Conservation (phyloP, 2,888 invertebrate genomes). For the Aleiodes leptofemur region DNA sequence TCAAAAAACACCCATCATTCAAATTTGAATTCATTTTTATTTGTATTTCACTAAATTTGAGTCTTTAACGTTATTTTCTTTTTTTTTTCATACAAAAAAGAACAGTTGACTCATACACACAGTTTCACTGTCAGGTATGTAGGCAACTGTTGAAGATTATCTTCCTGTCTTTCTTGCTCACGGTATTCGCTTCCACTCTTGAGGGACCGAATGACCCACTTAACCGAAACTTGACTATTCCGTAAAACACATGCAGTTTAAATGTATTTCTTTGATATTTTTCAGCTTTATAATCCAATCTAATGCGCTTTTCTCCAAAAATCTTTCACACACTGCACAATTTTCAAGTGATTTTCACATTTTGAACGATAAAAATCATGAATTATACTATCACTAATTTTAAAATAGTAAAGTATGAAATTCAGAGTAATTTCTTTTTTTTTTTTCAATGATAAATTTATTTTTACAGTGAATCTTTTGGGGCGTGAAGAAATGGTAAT, state of each 20-base stretch:
- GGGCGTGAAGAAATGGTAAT: slow-evolving; percentile 13
- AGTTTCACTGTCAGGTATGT: slow-evolving; percentile 9
- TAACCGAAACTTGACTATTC: slow-evolving; percentile 52
- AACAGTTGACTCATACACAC: slow-evolving; percentile 19
- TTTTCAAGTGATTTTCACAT: too few species aligned
- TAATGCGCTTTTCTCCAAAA: too few species aligned
- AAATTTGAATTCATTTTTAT: slow-evolving; percentile 50
- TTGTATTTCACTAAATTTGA: slow-evolving; percentile 21
- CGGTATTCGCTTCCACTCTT: slow-evolving; percentile 12
- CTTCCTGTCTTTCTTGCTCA: slow-evolving; percentile 42
- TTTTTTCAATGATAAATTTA: background rate
- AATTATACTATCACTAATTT: too few species aligned
- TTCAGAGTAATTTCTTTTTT: too few species aligned
- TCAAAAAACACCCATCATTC: background rate
- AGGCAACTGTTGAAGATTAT: slow-evolving; percentile 7
- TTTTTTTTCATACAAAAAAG: background rate
- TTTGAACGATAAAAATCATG: too few species aligned
- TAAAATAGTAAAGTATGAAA: too few species aligned
- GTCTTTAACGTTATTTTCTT: background rate
- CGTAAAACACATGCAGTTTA: slow-evolving; percentile 37
- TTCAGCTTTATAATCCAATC: too few species aligned
- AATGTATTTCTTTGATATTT: background rate
- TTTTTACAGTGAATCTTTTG: background rate
- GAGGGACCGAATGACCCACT: slow-evolving; percentile 59
- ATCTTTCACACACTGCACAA: too few species aligned